Conservation (phyloP, 2,888 invertebrate species). For the Oligia strigilis region DNA sequence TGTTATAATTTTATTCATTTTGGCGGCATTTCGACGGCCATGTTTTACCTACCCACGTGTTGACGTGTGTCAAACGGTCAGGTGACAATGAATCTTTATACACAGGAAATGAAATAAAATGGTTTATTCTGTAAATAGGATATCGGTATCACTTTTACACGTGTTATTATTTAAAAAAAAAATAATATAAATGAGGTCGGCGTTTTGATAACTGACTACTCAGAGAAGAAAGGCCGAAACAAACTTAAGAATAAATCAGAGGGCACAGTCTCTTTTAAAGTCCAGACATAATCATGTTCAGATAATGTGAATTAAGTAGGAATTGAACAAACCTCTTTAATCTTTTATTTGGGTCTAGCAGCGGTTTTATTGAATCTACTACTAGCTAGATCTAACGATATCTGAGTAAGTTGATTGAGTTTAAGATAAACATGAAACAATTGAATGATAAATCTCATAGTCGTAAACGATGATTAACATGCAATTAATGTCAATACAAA, state of each 20-base stretch:
- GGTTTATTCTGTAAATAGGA: too few species aligned
- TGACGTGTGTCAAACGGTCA: not conserved
- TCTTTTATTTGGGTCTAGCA: too few species aligned
- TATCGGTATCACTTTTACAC: too few species aligned
- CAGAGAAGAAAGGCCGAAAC: too few species aligned
- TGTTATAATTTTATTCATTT: slow-evolving; percentile 8
- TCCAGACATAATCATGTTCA: too few species aligned
- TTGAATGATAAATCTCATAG: not conserved
- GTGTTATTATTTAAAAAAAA: too few species aligned
- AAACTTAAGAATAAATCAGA: too few species aligned
- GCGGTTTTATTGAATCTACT: not conserved
- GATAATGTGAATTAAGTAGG: too few species aligned
- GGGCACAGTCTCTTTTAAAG: too few species aligned
- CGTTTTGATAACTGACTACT: too few species aligned
- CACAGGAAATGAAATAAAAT: too few species aligned
- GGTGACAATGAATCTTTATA: not conserved
- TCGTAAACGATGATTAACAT: not conserved
- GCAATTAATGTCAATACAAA: slow-evolving; percentile 13
- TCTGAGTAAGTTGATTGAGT: not conserved
- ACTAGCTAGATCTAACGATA: not conserved
- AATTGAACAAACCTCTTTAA: not conserved
- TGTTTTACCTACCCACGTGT: slow-evolving; percentile 14
- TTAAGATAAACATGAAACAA: not conserved
- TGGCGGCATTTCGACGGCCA: slow-evolving; percentile 14
- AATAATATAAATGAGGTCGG: too few species aligned